These are phyloP conservation scores for Drosophila equinoxialis DNA, from an alignment of 1,140 invertebrate genomes.

Conservation along the genomic window DNA sequence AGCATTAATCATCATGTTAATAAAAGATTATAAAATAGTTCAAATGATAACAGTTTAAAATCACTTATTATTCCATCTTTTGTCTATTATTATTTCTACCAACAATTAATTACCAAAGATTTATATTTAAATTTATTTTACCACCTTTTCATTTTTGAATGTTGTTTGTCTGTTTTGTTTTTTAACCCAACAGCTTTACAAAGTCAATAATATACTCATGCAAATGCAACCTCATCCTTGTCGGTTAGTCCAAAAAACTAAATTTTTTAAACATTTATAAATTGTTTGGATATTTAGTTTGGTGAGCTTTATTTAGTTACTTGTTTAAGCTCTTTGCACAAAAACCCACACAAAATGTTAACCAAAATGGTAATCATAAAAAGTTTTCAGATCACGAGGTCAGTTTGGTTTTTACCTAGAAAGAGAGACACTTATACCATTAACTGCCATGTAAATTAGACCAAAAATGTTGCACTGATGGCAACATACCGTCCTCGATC, in stretches of 20 bases:
- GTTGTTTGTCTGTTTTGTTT: background rate
- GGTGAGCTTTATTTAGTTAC: background rate
- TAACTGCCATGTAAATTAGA: conserved; percentile 17
- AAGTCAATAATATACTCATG: background rate
- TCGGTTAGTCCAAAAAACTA: background rate
- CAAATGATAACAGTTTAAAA: no score
- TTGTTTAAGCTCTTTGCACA: background rate
- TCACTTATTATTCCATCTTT: no score
- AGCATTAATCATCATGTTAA: no score
- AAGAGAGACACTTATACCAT: background rate
- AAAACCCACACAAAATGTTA: background rate
- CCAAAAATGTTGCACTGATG: background rate
- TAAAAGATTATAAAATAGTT: no score
- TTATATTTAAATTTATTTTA: no score
- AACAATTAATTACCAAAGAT: no score
- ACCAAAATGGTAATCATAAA: background rate
- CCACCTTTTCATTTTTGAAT: no score
- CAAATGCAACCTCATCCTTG: background rate
- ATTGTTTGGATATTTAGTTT: conserved; percentile 4
- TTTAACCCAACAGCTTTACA: no score
- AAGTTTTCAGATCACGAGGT: background rate
- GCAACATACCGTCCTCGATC: background rate
- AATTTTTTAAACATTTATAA: background rate
- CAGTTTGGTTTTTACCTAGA: background rate
- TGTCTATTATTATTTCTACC: no score